Evolutionary conservation across 2,888 invertebrate species (phyloP).

Genomic region (Dolichopus griseipennis): DNA sequence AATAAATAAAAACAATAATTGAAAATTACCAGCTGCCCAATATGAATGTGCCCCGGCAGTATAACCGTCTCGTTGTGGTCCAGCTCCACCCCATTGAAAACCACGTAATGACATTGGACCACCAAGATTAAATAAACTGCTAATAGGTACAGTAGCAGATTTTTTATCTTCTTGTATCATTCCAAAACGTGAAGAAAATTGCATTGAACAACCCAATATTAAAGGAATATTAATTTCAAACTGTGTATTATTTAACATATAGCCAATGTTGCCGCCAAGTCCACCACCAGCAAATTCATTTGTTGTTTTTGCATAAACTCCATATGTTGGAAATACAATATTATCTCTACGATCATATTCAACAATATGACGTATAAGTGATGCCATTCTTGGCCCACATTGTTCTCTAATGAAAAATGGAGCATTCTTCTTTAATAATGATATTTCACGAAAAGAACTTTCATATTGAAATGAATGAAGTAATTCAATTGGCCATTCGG

Average conservation of each 20-base stretch:
- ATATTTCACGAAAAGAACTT: conserved; percentile 70
- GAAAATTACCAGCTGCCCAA: conserved; percentile 32
- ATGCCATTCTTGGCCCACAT: conserved; percentile 79
- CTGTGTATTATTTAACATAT: conserved; percentile 71
- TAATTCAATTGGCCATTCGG: conserved; percentile 47
- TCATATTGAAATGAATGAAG: conserved; percentile 85
- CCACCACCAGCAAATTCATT: conserved; percentile 65
- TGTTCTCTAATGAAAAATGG: conserved; percentile 80
- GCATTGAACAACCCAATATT: conserved; percentile 41
- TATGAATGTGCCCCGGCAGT: conserved; percentile 57
- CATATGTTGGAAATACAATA: conserved; percentile 67
- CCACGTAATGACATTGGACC: conserved; percentile 84
- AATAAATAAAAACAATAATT: not conserved
- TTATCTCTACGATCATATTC: conserved; percentile 73
- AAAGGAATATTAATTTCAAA: conserved; percentile 62
- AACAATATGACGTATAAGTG: conserved; percentile 71
- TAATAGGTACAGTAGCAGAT: conserved; percentile 35
- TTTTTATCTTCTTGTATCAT: conserved; percentile 35
- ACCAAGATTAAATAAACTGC: conserved; percentile 49
- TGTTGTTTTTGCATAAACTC: conserved; percentile 60
- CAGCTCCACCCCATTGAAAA: conserved; percentile 78
- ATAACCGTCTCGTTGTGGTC: conserved; percentile 71
- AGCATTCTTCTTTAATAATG: conserved; percentile 60
- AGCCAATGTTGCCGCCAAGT: conserved; percentile 85
- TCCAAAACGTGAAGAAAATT: conserved; percentile 38